Evolutionary conservation across 2,888 invertebrate genomes (phyloP), one percentile per base, ranked within the genome.

Genomic region (Drosophila hamatofila): DNA sequence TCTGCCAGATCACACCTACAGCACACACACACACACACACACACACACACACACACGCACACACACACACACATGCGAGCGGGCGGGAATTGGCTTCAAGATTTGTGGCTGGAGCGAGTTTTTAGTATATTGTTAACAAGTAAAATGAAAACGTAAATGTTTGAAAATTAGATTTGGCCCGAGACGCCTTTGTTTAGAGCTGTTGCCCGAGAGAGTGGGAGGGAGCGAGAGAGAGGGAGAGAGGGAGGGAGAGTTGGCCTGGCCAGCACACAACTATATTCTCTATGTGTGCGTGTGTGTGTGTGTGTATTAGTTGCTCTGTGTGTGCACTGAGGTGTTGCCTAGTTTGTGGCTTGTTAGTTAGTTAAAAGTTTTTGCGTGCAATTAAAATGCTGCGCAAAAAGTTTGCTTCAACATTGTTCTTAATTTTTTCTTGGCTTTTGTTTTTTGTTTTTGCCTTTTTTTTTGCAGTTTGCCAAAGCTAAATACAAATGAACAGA

Each of bases 381-480:
- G 86, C 86, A 86, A 86, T 86, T 86, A 86, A 86, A 86, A 88
- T 86, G 87, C 88, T 88, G 86, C 86, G 88, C 86, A 84, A 84
- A 84, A 84, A 84, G 82, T 84, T 84, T 82, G 71, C 85, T 70
- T 79, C 68, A 64, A 84, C 85, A 84, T 84, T 84, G 85, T 84
- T 87, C 83, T 84, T 84, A 80, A 82, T 85, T 82, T 82, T 84
- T 87, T 87, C 63, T 78, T 73, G 69, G 33, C 21, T 56, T 55
- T 12, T 18, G 3, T 25, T 55, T 39, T 54, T 25, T 23, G 16
- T 16, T 23, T 35, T 25, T 27, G 27, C 8, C 14, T n/a, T 14
- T 23, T 55, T 75, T 82, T 78, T 84, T 78, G 60, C 73, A 84
- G 82, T 87, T 87, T 81, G 73, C 78, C 74, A 76, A 84, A 84